Base-by-base conservation (phyloP, 2,888 invertebrate species). In the Oscheius myriophilus region DNA sequence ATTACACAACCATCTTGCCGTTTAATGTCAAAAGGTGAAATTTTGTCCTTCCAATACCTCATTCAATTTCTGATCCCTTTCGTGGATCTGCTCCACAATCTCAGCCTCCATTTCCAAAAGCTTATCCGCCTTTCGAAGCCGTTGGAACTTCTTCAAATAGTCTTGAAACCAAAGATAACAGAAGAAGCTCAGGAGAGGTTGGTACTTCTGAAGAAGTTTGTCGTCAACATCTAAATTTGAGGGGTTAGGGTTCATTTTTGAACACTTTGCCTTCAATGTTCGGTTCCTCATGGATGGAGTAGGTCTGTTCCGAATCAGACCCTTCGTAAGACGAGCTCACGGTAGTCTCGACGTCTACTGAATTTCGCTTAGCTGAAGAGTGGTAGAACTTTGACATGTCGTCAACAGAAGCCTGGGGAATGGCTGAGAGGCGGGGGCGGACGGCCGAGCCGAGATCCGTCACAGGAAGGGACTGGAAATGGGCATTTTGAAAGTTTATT, bases 81-180 rank as follows among this genome's bases (percentile, higher is more conserved):
- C 71, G 57, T 83, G 74, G 41, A 82, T 80, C 46, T 79, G 70
- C 43, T 83, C 82, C 16, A 75, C 72, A 14, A 83, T 73, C 65
- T 83, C 82, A 14, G 74, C 75, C 52, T 82, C 82, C 51, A 81
- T 82, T 49, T 78, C 77, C 11, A 77, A 52, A 11, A 83, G 59
- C 53, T 82, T 80, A 39, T 82, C 81, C 39, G 83, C 79, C 53
- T 81, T 81, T 23, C 83, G 57, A 51, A 78, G 74, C 46, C 69
- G 68, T 61, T 79, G 54, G 33, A 78, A 76, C 46, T 76, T 78
- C 51, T 72, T 77, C 71, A 73, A 74, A 11, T 70, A 53, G 26
- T 70, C 65, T 6, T 74, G 72, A 67, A 83, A 83, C 54, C 76
- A 64, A n/a, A 83, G 68, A 66, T 78, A 83, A 54, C 79, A 77